Base-by-base conservation (phyloP, 2,888 invertebrate genomes). In the Eremobia ochroleuca region DNA sequence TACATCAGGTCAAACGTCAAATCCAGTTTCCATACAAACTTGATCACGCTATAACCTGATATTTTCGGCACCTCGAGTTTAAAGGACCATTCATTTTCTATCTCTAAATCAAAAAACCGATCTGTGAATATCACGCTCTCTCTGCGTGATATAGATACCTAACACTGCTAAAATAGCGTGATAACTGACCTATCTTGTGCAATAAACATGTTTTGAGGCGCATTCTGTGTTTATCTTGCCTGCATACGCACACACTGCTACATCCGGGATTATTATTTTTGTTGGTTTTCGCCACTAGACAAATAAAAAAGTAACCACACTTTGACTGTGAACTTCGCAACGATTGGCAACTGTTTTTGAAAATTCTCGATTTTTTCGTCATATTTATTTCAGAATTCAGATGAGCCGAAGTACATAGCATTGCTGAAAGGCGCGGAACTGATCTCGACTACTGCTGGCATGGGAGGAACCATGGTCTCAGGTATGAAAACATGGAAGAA, bases 351-450 rank as follows among this genome's bases (percentile, higher is more conserved):
- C 2, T n/a, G 0, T 66, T n/a, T 31, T n/a, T 6, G 8, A 21
- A 59, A 31, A 25, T 43, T n/a, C 4, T 8, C 15, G 9, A n/a
- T 3, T 2, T 49, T 31, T 75, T 46, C 11, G 11, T 31, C 1
- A n/a, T 4, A 18, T 46, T 55, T 74, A 28, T 89, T 87, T 25
- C 87, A 97, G 97, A 97, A 96, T 87, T 96, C 97, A 0, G 97
- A 97, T 4, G 97, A 98, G 80, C 94, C 96, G 0, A 97, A 98
- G 90, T 98, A 97, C 85, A 92, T 94, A 59, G 91, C 94, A 11
- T 94, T 98, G 37, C 95, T 98, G 77, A 96, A 97, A 65, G 97
- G 97, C 0, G 98, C 98, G 0, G 96, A 97, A 43, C 89, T 96
- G 67, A 92, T 94, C 0, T 93, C 96, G 2, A 91, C 93, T 0